Evolutionary conservation across 1,140 invertebrate species (phyloP).

Genomic region (Lordiphosa collinella): DNA sequence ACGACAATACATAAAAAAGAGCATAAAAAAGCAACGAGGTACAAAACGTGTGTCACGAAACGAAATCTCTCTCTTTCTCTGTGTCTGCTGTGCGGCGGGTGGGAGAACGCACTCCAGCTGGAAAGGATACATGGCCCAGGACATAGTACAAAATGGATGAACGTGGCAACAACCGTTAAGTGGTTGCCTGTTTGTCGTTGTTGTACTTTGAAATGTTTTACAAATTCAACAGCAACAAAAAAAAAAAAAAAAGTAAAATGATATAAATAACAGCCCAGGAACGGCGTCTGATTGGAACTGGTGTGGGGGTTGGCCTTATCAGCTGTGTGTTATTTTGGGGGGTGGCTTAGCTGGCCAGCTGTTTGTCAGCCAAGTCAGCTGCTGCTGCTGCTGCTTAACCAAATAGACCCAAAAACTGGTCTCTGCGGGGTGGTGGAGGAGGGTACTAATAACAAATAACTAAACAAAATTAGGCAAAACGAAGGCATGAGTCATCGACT

Average conservation of each 20-base stretch:
- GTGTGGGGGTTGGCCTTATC: too few relatives aligned
- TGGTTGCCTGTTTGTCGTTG: constrained; percentile 46
- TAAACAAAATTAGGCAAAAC: too few relatives aligned
- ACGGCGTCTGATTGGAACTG: too few relatives aligned
- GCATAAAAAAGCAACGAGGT: constrained; percentile 15
- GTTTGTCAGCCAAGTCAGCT: too few relatives aligned
- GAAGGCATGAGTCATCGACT: too few relatives aligned
- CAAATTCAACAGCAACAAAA: constrained; percentile 42
- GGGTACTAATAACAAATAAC: too few relatives aligned
- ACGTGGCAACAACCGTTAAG: constrained; percentile 52
- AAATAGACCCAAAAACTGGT: too few relatives aligned
- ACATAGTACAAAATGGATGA: constrained; percentile 47
- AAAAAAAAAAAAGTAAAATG: constrained; percentile 21
- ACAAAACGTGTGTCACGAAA: constrained; percentile 48
- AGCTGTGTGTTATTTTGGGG: too few relatives aligned
- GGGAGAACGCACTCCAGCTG: constrained; percentile 33
- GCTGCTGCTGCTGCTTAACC: too few relatives aligned
- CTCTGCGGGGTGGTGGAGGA: too few relatives aligned
- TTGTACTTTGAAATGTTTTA: constrained; percentile 49
- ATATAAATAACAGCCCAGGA: constrained; percentile 12
- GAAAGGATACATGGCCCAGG: constrained; percentile 9
- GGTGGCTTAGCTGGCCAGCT: too few relatives aligned
- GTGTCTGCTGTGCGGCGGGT: constrained; percentile 1
- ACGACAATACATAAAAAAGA: constrained; percentile 13
- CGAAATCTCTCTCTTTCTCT: constrained; percentile 12